Percentiles rank a stretch among this genome's conserved stretches.
phyloP scores from a whole-genome alignment of 2,888 invertebrate species.

The Microctonus hyperodae region DNA sequence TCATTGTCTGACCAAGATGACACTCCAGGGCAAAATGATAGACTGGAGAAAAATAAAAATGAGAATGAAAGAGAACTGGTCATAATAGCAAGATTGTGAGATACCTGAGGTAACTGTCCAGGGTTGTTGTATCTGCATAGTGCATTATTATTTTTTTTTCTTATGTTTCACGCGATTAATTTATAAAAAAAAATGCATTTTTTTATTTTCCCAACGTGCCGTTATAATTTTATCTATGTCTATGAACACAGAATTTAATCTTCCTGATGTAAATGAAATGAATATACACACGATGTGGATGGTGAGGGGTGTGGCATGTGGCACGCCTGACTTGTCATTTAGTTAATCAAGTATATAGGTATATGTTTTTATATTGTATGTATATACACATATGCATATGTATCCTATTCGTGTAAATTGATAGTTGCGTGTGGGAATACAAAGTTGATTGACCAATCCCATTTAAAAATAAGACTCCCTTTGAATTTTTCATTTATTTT shows the following conservation, averaged over 20 bases:
- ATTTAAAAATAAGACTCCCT: background rate
- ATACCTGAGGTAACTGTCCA: background rate
- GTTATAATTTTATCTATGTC: background rate
- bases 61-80: background rate
- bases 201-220: background rate
- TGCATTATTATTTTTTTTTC: background rate
- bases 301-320: constrained; percentile 8
- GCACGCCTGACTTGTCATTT: constrained; percentile 15
- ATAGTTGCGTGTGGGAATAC: background rate
- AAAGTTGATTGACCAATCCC: constrained; percentile 21
- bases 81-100: constrained; percentile 1
- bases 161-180: background rate
- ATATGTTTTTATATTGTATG: background rate
- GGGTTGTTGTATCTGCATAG: background rate
- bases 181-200: background rate
- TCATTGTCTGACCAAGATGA: background rate
- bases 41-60: background rate
- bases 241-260: background rate
- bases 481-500: background rate
- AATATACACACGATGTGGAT: background rate
- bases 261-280: constrained; percentile 14
- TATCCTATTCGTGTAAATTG: constrained; percentile 7
- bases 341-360: background rate
- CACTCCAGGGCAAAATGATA: background rate
- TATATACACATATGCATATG: background rate